Evolutionary conservation across 2,113 vertebrate species (phyloP), one percentile per base, ranked within the genome.

Genomic region (Diphyllodes magnificus): DNA sequence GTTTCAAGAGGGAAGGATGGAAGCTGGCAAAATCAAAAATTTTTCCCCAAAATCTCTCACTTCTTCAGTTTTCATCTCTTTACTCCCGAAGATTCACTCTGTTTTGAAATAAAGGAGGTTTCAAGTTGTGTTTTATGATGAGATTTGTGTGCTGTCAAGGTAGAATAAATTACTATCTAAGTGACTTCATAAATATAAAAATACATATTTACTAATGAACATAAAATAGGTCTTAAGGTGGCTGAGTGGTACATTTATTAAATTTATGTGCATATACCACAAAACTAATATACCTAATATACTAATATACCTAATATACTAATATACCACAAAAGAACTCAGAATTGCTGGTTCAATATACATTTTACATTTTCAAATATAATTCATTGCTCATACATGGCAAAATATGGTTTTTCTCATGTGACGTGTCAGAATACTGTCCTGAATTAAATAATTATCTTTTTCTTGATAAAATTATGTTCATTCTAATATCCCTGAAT

Each of bases 291-390:
- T 35, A 35, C 35, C 35, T 35, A 35, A 35, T 35, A 35, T 35
- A 35, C 35, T 35, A 35, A 35, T 35, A 35, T 35, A 35, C 35
- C 35, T 35, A 35, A 35, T 35, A 35, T 35, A 79, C 40, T 16
- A 82, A 18, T 23, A 27, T 65, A 84, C 53, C 69, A 92, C 21
- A 85, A 82, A 91, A 85, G 87, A 82, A 61, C 61, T 88, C 68
- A 37, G 59, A 82, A 83, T 84, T 69, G 4, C 16, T 5, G 0
- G 12, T 75, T 66, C 65, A 93, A 72, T 88, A 84, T 90, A 65
- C 2, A 6, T 73, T 94, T 96, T 95, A 11, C 23, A 56, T 88
- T 92, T 94, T 85, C 79, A 92, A 56, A 76, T 82, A 20, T 28
- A 90, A 88, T 90, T 95, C 30, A 63, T 82, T 50, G 37, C 42